These are phyloP conservation scores for Drosophila ficusphila DNA, from an alignment of 1,140 invertebrate genomes.

Conservation along the genomic window DNA sequence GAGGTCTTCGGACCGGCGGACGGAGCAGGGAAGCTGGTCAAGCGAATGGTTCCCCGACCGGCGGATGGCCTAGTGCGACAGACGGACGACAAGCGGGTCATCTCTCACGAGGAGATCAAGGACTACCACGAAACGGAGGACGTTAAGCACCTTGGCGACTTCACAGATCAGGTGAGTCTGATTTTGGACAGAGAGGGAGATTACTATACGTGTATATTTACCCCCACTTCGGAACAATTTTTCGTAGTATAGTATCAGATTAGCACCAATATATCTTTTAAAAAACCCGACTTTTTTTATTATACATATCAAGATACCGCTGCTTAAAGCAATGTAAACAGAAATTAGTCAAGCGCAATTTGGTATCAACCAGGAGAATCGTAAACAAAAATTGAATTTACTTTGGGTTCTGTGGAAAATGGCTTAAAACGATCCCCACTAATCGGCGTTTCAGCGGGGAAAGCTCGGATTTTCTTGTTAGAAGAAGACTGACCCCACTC, in stretches of 20 bases:
- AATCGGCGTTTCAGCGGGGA: not conserved
- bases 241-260: too few species aligned
- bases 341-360: too few species aligned
- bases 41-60: slow-evolving; percentile 73
- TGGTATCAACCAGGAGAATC: not conserved
- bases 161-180: slow-evolving; percentile 92
- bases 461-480: slow-evolving; percentile 10
- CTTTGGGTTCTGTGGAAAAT: not conserved
- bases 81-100: slow-evolving; percentile 90
- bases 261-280: too few species aligned
- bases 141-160: slow-evolving; percentile 91
- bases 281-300: too few species aligned
- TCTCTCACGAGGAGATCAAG: slow-evolving; percentile 92
- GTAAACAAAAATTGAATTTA: not conserved
- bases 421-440: not conserved
- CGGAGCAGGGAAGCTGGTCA: slow-evolving; percentile 64
- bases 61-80: slow-evolving; percentile 91
- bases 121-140: slow-evolving; percentile 92
- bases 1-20: slow-evolving; percentile 55
- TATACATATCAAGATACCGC: too few species aligned
- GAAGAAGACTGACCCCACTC: not conserved
- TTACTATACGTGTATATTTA: too few species aligned
- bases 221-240: too few species aligned
- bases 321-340: too few species aligned
- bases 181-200: too few species aligned